Percentiles rank a stretch among this genome's conserved stretches.
Evolutionary conservation across 2,797 vertebrate species (phyloP).

Genomic region (Hirundo rustica): DNA sequence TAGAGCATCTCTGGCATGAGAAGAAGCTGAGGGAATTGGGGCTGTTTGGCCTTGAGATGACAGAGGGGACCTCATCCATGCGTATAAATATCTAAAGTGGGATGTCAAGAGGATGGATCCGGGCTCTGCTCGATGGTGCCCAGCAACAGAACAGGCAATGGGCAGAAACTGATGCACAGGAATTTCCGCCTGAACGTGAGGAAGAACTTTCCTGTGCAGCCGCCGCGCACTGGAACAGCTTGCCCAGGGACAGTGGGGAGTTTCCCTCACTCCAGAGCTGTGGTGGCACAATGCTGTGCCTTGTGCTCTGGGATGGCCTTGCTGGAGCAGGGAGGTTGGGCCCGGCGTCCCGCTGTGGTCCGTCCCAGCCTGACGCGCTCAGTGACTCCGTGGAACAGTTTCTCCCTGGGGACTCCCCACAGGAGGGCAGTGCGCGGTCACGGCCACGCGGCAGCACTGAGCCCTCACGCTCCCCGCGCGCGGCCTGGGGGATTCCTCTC

Average conservation of each 20-base stretch:
- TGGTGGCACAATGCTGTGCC: neutral
- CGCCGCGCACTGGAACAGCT: neutral
- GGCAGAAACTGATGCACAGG: neutral
- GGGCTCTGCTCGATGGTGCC: neutral
- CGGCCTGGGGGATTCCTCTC: accelerated
- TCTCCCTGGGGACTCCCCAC: accelerated
- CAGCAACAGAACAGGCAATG: neutral
- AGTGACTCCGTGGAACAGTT: accelerated
- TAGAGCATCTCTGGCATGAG: neutral
- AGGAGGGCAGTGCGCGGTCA: neutral
- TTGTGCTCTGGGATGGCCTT: neutral
- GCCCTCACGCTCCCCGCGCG: neutral
- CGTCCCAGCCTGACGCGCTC: neutral
- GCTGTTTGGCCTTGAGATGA: neutral
- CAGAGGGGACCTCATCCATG: neutral
- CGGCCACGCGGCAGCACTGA: accelerated
- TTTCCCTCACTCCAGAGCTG: neutral
- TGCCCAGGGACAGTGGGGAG: neutral
- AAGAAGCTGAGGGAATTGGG: neutral
- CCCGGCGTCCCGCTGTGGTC: neutral
- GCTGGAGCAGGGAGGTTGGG: neutral
- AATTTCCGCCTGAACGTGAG: neutral
- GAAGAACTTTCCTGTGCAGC: neutral
- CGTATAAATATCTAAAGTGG: neutral
- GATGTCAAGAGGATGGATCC: too few species aligned